A percentile compares a stretch with the other conserved stretches of the same genome.
Conservation (phyloP, 2,888 invertebrate genomes). For the Hofmannophila pseudospretella region DNA sequence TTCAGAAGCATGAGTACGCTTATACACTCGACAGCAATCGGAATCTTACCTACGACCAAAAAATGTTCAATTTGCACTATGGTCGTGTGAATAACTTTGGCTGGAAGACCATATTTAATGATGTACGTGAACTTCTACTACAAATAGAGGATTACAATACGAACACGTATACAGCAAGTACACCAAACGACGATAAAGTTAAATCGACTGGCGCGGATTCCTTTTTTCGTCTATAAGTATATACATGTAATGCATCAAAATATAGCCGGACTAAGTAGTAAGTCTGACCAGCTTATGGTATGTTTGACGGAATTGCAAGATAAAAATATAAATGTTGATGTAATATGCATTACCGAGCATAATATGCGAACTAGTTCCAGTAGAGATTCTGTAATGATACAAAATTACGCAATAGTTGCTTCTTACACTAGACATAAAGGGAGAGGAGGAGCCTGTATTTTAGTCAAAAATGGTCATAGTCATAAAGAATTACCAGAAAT, state of each 20-base stretch:
- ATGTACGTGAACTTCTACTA: background rate
- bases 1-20: constrained; percentile 3
- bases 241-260: constrained; percentile 11
- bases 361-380: constrained; percentile 1
- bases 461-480: constrained; percentile 1
- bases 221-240: constrained; percentile 12
- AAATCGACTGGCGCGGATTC: background rate
- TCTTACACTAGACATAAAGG: constrained; percentile 2
- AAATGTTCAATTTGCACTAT: background rate
- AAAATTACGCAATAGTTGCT: constrained; percentile 3
- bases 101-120: background rate
- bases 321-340: constrained; percentile 4
- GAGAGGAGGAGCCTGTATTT: constrained; percentile 7
- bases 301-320: constrained; percentile 7
- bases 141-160: background rate
- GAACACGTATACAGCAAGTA: background rate
- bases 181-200: background rate
- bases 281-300: constrained; percentile 8
- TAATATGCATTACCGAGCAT: constrained; percentile 13
- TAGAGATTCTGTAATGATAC: background rate
- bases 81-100: background rate
- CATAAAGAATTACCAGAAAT: background rate
- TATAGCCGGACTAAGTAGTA: constrained; percentile 10
- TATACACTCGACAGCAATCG: constrained; percentile 7
- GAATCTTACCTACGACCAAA: background rate